These are phyloP conservation scores for Chunga burmeisteri DNA, from an alignment of 2,113 vertebrate species.

Conservation along the genomic window DNA sequence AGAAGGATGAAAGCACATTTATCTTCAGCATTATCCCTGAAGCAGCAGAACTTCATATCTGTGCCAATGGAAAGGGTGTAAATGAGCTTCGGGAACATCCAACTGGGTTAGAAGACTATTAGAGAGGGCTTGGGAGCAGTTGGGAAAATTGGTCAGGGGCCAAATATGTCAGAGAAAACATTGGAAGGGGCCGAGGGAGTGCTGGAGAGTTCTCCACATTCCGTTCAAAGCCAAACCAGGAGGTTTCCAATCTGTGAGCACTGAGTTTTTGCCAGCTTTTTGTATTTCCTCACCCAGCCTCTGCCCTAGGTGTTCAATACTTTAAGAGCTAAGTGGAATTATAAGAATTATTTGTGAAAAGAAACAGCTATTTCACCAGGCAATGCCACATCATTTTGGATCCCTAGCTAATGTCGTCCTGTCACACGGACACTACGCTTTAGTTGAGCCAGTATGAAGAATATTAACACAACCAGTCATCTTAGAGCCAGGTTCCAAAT, in stretches of 20 bases:
- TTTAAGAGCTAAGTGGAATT: constrained; percentile 1
- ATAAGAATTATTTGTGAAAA: neutral
- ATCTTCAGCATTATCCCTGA: constrained; percentile 35
- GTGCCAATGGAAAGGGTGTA: constrained; percentile 7
- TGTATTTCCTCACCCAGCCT: neutral
- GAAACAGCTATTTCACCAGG: neutral
- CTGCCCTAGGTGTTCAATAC: neutral
- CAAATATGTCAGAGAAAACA: constrained; percentile 50
- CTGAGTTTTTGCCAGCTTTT: neutral
- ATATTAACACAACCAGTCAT: neutral
- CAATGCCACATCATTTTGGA: neutral
- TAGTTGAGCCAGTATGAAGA: neutral
- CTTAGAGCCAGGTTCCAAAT: neutral
- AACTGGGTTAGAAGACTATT: constrained; percentile 36
- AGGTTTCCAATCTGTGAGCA: constrained; percentile 32
- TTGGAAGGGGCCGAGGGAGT: neutral
- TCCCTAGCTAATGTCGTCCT: neutral
- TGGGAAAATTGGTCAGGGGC: constrained; percentile 50
- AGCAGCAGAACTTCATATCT: neutral
- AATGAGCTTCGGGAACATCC: constrained; percentile 21
- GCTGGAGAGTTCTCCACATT: constrained; percentile 15
- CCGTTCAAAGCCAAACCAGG: constrained; percentile 41
- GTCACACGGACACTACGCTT: neutral
- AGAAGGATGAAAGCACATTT: constrained; percentile 34
- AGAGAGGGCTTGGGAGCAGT: constrained; percentile 49